Conservation (phyloP, 2,888 invertebrate species). For the Platycheirus albimanus region DNA sequence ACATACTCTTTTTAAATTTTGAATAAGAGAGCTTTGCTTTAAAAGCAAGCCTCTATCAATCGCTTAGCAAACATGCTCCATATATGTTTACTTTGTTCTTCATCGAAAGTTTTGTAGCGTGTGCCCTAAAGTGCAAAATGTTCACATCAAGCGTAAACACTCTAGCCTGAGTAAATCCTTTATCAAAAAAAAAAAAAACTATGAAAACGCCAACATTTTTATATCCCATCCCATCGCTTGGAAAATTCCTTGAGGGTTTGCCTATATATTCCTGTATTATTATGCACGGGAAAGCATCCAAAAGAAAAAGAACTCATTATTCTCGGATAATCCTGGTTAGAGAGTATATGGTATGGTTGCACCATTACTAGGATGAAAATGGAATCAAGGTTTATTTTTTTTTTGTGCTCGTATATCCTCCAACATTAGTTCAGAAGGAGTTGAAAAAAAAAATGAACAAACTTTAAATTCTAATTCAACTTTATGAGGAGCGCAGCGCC, state of each 20-base stretch:
- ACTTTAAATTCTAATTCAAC: slow-evolving; percentile 30
- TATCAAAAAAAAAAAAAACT: slow-evolving; percentile 19
- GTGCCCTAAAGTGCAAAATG: slow-evolving; percentile 48
- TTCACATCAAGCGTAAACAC: slow-evolving; percentile 36
- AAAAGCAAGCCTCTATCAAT: slow-evolving; percentile 24
- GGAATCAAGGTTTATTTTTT: slow-evolving; percentile 29
- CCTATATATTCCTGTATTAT: slow-evolving; percentile 42
- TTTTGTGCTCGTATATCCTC: neutral
- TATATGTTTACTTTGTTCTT: slow-evolving; percentile 56
- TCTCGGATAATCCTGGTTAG: slow-evolving; percentile 45
- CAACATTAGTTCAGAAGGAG: neutral
- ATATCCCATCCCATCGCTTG: slow-evolving; percentile 6
- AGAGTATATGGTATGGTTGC: slow-evolving; percentile 36
- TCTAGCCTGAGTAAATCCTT: slow-evolving; percentile 25
- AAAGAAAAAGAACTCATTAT: slow-evolving; percentile 55
- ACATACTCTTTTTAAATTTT: too few relatives aligned
- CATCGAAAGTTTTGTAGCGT: slow-evolving; percentile 43
- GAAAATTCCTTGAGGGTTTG: slow-evolving; percentile 44
- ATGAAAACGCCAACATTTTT: slow-evolving; percentile 4
- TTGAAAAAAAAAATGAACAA: neutral
- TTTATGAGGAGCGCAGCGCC: slow-evolving; percentile 19
- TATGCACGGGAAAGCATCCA: slow-evolving; percentile 35
- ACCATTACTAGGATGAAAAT: slow-evolving; percentile 59
- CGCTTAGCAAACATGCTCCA: slow-evolving; percentile 39
- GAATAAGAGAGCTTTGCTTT: neutral